Percentiles rank a stretch among this genome's conserved stretches.
These are phyloP conservation scores for Neoitamus cyanurus DNA, from an alignment of 2,888 invertebrate genomes.

Conservation along the genomic window DNA sequence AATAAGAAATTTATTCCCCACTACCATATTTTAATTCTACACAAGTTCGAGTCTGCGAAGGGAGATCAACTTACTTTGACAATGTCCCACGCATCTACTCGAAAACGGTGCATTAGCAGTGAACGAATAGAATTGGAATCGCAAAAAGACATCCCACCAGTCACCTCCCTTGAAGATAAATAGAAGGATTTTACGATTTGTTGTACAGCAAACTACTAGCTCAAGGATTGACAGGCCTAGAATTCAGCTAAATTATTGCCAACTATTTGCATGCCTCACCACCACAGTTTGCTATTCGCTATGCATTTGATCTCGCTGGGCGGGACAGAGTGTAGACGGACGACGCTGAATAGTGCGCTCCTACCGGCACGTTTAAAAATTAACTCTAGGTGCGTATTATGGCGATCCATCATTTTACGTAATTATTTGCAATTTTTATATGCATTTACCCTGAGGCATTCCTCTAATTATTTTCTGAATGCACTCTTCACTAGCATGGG, in stretches of 20 bases:
- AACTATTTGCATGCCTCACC: neutral
- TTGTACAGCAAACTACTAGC: no score
- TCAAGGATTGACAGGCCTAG: neutral
- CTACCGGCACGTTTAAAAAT: neutral
- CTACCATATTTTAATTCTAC: neutral
- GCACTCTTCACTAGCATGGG: neutral
- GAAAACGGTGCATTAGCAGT: neutral
- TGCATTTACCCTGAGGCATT: neutral
- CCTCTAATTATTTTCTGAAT: conserved; percentile 27
- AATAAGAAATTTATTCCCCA: no score
- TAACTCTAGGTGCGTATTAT: conserved; percentile 22
- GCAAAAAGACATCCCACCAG: neutral
- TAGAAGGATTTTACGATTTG: neutral
- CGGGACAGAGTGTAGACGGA: neutral
- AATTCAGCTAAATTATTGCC: neutral
- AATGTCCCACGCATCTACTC: neutral
- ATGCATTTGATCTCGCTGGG: neutral
- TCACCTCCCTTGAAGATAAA: neutral
- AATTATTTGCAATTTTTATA: conserved; percentile 40
- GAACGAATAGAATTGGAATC: neutral
- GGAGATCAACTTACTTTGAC: neutral
- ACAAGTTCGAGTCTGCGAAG: neutral
- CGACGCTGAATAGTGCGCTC: neutral
- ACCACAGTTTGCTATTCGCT: neutral
- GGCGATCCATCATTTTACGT: conserved; percentile 29